Percentiles rank a stretch among this genome's conserved stretches.
Evolutionary conservation across 1,140 invertebrate species (phyloP).

Genomic region (Frieseomelitta varia): DNA sequence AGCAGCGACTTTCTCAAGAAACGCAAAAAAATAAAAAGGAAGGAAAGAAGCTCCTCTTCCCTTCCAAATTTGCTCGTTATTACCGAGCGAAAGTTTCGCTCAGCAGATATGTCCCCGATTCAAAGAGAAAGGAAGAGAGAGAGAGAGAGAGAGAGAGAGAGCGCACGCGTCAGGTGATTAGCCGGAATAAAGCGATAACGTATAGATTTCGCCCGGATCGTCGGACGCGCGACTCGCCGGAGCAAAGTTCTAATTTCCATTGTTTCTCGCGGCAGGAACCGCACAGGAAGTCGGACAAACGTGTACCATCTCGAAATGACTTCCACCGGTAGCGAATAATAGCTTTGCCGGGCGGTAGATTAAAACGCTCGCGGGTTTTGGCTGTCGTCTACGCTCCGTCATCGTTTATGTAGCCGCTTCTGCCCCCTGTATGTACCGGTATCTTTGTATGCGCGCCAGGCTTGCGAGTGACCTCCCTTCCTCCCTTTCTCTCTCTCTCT

Average conservation of each 20-base stretch:
- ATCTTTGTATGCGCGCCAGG: constrained; percentile 40
- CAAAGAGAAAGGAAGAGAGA: neutral
- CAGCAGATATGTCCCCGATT: neutral
- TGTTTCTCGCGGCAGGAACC: constrained; percentile 50
- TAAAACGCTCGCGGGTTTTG: constrained; percentile 67
- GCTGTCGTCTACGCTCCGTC: constrained; percentile 53
- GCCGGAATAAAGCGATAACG: constrained; percentile 18
- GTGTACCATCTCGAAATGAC: constrained; percentile 57
- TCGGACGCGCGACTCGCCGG: constrained; percentile 2
- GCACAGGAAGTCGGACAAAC: constrained; percentile 47
- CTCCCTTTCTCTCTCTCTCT: no score
- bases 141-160: neutral
- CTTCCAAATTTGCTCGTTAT: no score
- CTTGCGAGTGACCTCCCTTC: constrained; percentile 30
- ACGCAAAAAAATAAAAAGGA: no score
- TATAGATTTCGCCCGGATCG: constrained; percentile 18
- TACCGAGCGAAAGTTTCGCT: neutral
- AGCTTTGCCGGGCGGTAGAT: constrained; percentile 60
- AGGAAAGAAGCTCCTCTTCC: no score
- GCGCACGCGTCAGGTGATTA: neutral
- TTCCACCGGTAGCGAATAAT: constrained; percentile 60
- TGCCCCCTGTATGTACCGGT: neutral
- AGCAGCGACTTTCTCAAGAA: no score
- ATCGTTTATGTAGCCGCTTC: constrained; percentile 54
- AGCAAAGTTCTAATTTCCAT: constrained; percentile 62